phyloP scores from a whole-genome alignment of 2,113 vertebrate species.

The Tragelaphus buxtoni region DNA sequence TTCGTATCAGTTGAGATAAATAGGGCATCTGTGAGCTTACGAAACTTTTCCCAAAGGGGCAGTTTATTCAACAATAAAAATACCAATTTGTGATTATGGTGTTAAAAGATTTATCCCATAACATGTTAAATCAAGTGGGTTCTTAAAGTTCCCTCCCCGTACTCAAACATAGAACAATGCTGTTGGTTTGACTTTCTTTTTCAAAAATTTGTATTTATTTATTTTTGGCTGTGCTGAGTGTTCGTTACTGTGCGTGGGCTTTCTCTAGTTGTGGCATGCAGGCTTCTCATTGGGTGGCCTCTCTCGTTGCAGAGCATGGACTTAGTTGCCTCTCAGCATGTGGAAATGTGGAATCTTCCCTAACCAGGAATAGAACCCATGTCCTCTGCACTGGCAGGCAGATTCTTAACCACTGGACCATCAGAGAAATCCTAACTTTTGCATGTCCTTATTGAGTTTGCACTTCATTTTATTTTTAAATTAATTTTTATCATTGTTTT shows the following conservation, averaged over 20 bases:
- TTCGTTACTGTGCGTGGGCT: neutral
- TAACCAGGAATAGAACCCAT: neutral
- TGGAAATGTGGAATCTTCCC: neutral
- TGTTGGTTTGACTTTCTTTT: neutral
- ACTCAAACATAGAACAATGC: neutral
- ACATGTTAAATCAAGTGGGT: neutral
- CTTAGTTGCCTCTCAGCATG: neutral
- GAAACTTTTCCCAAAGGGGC: neutral
- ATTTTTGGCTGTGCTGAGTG: neutral
- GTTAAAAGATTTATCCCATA: neutral
- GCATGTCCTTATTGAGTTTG: neutral
- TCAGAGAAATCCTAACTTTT: neutral
- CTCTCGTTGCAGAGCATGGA: neutral
- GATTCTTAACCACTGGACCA: neutral
- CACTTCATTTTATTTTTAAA: neutral
- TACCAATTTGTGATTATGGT: neutral
- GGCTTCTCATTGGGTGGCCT: neutral
- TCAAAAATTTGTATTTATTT: neutral
- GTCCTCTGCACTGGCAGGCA: neutral
- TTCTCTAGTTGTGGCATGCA: neutral
- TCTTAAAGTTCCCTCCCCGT: neutral
- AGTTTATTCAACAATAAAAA: neutral
- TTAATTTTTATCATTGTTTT: neutral
- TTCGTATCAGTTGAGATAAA: neutral
- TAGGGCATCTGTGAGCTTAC: neutral